Evolutionary conservation across 2,113 vertebrate genomes (phyloP).

Genomic region (Alces alces): DNA sequence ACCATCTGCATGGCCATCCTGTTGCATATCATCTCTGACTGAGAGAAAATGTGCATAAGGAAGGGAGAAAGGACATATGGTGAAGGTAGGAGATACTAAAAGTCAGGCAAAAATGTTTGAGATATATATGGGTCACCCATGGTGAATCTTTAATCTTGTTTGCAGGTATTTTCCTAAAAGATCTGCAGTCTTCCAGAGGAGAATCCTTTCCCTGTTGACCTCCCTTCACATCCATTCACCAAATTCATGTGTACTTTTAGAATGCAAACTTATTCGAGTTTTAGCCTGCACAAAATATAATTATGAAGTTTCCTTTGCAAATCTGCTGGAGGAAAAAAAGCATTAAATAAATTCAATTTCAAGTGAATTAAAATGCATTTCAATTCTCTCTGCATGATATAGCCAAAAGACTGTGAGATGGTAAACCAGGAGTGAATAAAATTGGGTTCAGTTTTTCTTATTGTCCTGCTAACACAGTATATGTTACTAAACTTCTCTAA

Average conservation of each 20-base stretch:
- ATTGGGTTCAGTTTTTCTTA: not conserved
- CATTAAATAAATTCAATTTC: not conserved
- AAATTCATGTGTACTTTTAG: not conserved
- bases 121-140: not conserved
- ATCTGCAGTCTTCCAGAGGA: not conserved
- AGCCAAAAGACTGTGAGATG: not conserved
- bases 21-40: not conserved
- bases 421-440: not conserved
- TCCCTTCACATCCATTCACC: not conserved
- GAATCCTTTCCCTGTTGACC: not conserved
- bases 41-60: not conserved
- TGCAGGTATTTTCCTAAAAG: not conserved
- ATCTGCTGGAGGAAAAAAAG: not conserved
- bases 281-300: not conserved
- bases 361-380: constrained; percentile 12
- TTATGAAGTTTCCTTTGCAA: not conserved
- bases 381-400: not conserved
- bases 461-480: not conserved
- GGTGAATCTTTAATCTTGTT: not conserved
- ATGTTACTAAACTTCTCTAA: not conserved
- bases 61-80: not conserved
- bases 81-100: not conserved
- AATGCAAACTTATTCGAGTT: not conserved
- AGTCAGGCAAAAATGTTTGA: not conserved
- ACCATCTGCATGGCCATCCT: not conserved